A percentile compares a stretch with the other conserved stretches of the same genome.
Conservation (phyloP, 1,140 invertebrate genomes). For the Odontomachus brunneus region DNA sequence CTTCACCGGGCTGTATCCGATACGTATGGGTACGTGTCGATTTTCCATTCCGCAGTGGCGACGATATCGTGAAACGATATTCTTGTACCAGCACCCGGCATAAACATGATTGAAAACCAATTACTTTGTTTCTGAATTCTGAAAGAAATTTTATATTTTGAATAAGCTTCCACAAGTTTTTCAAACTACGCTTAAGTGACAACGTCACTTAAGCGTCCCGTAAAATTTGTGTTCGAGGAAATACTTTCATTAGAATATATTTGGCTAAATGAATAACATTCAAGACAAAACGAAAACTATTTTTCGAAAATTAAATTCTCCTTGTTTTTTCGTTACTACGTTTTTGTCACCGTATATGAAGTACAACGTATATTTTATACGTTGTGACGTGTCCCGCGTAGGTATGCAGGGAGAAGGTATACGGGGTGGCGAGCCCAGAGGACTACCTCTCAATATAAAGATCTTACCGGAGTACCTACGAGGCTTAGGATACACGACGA, state of each 20-base stretch:
- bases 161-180: no score
- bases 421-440: slow-evolving; percentile 85
- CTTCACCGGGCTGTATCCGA: slow-evolving; percentile 90
- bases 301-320: no score
- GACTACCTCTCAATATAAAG: slow-evolving; percentile 86
- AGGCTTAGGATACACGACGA: slow-evolving; percentile 88
- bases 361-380: background rate
- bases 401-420: slow-evolving; percentile 88
- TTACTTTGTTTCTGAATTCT: no score
- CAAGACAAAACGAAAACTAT: no score
- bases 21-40: slow-evolving; percentile 86
- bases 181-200: no score
- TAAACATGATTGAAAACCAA: no score
- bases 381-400: slow-evolving; percentile 55
- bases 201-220: no score
- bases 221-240: no score
- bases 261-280: background rate
- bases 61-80: background rate
- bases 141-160: no score
- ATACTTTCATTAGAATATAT: no score
- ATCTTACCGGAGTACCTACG: slow-evolving; percentile 86
- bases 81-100: background rate
- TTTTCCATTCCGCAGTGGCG: background rate
- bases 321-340: no score
- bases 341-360: background rate